Conservation (phyloP, 2,113 vertebrate species). For the Mus spicilegus region DNA sequence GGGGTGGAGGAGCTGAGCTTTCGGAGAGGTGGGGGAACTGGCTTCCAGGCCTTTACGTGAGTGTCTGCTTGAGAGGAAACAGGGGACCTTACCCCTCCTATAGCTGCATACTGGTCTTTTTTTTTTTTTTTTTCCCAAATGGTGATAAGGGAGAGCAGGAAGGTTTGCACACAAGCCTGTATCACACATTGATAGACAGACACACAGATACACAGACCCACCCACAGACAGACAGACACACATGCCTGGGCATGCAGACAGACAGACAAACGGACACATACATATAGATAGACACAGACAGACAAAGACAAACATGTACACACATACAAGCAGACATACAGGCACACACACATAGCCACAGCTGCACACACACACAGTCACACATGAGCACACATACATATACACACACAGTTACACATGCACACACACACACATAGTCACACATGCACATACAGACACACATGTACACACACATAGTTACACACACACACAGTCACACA, state of each 20-base stretch:
- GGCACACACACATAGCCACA: neutral
- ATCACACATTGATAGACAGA: neutral
- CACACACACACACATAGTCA: neutral
- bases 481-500: neutral
- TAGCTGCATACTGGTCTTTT: conserved; percentile 73
- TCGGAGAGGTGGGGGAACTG: neutral
- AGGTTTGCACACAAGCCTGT: too few relatives aligned
- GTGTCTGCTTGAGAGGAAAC: conserved; percentile 13
- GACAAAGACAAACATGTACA: neutral
- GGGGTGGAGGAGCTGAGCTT: neutral
- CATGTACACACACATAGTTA: neutral
- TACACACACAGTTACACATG: neutral
- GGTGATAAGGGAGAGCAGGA: neutral
- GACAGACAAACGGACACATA: neutral
- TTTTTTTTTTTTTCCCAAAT: conserved; percentile 60
- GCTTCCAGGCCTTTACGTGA: neutral
- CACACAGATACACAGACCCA: neutral
- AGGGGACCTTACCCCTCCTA: conserved; percentile 40
- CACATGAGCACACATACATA: too few relatives aligned
- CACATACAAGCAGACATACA: neutral
- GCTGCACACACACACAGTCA: neutral
- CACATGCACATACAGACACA: neutral
- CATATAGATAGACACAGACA: neutral
- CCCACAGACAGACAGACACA: neutral
- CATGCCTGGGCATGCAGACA: neutral